These are phyloP conservation scores for Trichopria drosophilae DNA, from an alignment of 2,888 invertebrate species.

Conservation along the genomic window DNA sequence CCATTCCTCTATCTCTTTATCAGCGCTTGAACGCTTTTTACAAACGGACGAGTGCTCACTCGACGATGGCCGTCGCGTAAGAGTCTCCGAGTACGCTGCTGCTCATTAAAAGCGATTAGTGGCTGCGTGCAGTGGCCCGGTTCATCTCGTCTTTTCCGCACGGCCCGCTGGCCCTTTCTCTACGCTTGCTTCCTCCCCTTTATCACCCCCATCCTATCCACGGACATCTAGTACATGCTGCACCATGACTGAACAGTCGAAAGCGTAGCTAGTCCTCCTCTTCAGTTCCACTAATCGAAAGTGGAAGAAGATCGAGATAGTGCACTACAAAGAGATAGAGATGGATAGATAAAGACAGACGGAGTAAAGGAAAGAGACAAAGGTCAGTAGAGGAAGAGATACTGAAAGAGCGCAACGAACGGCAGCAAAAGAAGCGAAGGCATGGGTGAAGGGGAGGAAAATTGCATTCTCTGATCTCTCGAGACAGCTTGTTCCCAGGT, in stretches of 20 bases:
- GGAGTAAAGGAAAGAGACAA: conserved; percentile 4
- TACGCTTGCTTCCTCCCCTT: no score
- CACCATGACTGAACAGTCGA: no score
- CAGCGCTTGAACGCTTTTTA: no score
- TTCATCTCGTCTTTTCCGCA: conserved; percentile 19
- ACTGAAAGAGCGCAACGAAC: background rate
- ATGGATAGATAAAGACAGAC: no score
- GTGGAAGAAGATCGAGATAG: conserved; percentile 6
- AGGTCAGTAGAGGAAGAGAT: conserved; percentile 1
- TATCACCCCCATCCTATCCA: no score
- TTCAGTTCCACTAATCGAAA: no score
- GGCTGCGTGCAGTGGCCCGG: conserved; percentile 25
- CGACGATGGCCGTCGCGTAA: conserved; percentile 28
- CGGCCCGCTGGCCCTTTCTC: no score
- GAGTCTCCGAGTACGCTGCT: conserved; percentile 36
- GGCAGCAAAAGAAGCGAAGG: conserved; percentile 4
- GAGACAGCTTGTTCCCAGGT: no score
- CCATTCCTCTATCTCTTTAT: background rate
- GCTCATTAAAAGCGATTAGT: conserved; percentile 43
- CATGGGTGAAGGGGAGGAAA: no score
- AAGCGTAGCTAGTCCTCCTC: no score
- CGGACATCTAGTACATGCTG: no score
- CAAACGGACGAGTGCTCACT: no score
- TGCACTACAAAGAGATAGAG: conserved; percentile 3
- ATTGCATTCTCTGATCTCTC: conserved; percentile 12